A percentile compares a stretch with the other conserved stretches of the same genome.
Evolutionary conservation across 2,113 vertebrate genomes (phyloP).

Genomic region (Cynocephalus volans): DNA sequence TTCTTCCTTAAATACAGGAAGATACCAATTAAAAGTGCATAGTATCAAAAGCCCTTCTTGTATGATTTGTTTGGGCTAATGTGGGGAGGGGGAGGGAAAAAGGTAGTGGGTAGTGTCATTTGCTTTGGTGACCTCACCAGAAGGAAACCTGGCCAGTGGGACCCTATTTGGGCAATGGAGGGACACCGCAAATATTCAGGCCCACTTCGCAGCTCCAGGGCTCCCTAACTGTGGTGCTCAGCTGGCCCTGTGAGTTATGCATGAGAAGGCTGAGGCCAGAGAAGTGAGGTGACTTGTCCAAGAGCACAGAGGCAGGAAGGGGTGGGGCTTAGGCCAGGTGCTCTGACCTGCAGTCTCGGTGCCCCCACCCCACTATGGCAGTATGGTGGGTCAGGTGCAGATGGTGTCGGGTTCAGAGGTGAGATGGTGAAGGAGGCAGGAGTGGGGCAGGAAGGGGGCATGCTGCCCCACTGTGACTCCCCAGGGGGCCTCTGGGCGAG

Average conservation of each 20-base stretch:
- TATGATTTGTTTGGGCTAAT: not conserved
- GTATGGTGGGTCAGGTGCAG: not conserved
- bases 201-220: not conserved
- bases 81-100: too few relatives aligned
- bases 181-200: not conserved
- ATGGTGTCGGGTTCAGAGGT: rapidly evolving
- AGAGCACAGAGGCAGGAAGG: not conserved
- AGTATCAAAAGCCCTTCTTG: not conserved
- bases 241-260: not conserved
- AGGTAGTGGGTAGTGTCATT: not conserved
- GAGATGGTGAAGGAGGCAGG: not conserved
- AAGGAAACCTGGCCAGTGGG: not conserved
- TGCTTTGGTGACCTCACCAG: not conserved
- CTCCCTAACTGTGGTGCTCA: not conserved
- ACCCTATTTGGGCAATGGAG: not conserved
- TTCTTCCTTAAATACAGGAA: conserved; percentile 55
- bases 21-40: conserved; percentile 75
- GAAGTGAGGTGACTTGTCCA: not conserved
- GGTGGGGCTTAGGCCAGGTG: not conserved
- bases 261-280: not conserved
- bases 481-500: not conserved
- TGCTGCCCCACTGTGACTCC: not conserved
- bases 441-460: rapidly evolving
- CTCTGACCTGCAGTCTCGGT: rapidly evolving
- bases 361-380: rapidly evolving